These are phyloP conservation scores for Notothenia coriiceps DNA, from an alignment of 2,113 vertebrate species.

Conservation along the genomic window DNA sequence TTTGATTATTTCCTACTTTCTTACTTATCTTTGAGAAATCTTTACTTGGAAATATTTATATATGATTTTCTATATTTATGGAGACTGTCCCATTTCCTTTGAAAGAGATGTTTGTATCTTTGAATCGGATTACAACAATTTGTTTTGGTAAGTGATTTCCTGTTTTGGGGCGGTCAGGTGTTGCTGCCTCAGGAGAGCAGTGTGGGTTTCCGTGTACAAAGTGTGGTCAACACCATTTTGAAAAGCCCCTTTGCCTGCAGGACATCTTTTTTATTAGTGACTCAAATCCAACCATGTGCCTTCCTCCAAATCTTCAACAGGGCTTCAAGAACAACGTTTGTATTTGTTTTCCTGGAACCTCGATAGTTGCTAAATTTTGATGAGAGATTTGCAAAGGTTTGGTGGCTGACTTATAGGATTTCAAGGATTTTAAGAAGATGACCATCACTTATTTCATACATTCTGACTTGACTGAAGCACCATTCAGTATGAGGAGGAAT, in stretches of 20 bases:
- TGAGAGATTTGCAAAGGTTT: constrained; percentile 23
- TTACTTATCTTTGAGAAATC: not conserved
- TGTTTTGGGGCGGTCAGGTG: constrained; percentile 33
- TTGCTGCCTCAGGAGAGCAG: constrained; percentile 17
- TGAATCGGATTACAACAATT: not conserved
- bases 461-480: constrained; percentile 20
- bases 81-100: not conserved
- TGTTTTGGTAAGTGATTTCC: not conserved
- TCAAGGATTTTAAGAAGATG: constrained; percentile 25
- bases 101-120: not conserved
- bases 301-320: constrained; percentile 3
- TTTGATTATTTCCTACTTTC: too few relatives aligned
- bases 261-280: constrained; percentile 29
- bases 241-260: constrained; percentile 46
- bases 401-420: constrained; percentile 22
- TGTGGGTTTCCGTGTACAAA: constrained; percentile 18
- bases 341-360: constrained; percentile 15
- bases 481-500: constrained; percentile 33
- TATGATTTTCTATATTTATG: too few relatives aligned
- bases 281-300: constrained; percentile 52
- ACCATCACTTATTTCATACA: constrained; percentile 20
- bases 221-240: constrained; percentile 23
- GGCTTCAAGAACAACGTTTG: constrained; percentile 13
- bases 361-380: constrained; percentile 2
- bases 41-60: too few relatives aligned